These are phyloP conservation scores for Drosophila sturtevanti DNA, from an alignment of 1,140 invertebrate species.

Conservation along the genomic window DNA sequence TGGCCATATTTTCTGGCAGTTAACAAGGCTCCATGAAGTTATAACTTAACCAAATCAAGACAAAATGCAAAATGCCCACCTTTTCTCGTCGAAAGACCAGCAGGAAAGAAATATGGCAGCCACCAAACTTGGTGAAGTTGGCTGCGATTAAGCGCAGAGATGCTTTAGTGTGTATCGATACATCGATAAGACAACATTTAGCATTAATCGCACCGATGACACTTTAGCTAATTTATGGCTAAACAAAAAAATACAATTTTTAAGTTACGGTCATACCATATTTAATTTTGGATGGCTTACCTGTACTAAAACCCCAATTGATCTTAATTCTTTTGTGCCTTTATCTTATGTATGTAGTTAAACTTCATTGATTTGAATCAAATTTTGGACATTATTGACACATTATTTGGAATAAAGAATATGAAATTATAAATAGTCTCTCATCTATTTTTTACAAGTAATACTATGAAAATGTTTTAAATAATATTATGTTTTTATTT, in stretches of 20 bases:
- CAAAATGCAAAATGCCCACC: slow-evolving; percentile 64
- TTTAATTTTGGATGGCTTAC: too few relatives aligned
- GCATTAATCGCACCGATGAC: background rate
- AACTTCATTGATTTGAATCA: too few relatives aligned
- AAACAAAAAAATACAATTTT: background rate
- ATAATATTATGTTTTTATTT: too few relatives aligned
- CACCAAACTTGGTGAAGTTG: slow-evolving; percentile 53
- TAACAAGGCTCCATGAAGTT: slow-evolving; percentile 26
- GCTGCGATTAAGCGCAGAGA: slow-evolving; percentile 59
- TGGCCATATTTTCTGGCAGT: slow-evolving; percentile 3
- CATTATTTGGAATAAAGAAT: too few relatives aligned
- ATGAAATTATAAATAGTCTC: too few relatives aligned
- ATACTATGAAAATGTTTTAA: too few relatives aligned
- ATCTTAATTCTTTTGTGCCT: too few relatives aligned
- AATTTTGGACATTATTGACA: too few relatives aligned
- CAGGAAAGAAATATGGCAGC: slow-evolving; percentile 78
- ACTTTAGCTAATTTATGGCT: background rate
- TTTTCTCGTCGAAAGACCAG: slow-evolving; percentile 79
- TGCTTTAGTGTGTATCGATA: slow-evolving; percentile 41
- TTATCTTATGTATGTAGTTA: too few relatives aligned
- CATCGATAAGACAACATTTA: slow-evolving; percentile 27
- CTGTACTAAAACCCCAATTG: too few relatives aligned
- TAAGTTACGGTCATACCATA: too few relatives aligned
- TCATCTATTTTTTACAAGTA: too few relatives aligned
- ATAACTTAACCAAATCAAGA: slow-evolving; percentile 70